A percentile compares a stretch with the other conserved stretches of the same genome.
These are phyloP conservation scores for Poecilia velifera DNA, from an alignment of 2,797 vertebrate species.

Conservation along the genomic window DNA sequence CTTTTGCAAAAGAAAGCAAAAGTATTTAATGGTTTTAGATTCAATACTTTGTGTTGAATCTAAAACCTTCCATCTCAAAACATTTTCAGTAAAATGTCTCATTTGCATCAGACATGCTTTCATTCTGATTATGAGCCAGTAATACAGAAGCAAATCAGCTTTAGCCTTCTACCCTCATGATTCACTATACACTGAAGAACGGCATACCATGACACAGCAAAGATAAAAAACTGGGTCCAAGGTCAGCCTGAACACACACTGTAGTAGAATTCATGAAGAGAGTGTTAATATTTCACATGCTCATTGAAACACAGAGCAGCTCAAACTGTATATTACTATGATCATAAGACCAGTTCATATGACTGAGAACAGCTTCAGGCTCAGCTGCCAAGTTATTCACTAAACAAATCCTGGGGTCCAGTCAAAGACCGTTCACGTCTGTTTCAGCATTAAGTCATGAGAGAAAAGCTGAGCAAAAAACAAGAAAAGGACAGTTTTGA, in stretches of 20 bases:
- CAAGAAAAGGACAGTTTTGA: background rate
- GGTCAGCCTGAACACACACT: background rate
- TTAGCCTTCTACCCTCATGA: background rate
- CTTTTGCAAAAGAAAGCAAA: too few relatives aligned
- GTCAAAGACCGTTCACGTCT: too few relatives aligned
- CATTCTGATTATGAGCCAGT: background rate
- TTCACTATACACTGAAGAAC: background rate
- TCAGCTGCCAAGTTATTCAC: constrained; percentile 25
- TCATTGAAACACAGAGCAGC: background rate
- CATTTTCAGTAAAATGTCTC: too few relatives aligned
- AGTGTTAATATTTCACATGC: background rate
- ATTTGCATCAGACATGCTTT: background rate
- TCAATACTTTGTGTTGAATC: too few relatives aligned
- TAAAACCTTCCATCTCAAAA: too few relatives aligned
- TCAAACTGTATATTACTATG: constrained; percentile 19
- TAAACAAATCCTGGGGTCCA: background rate
- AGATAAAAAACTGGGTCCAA: background rate
- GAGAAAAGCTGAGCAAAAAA: background rate
- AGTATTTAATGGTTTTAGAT: too few relatives aligned
- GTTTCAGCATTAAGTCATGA: background rate
- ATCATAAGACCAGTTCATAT: constrained; percentile 66
- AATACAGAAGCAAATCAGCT: background rate
- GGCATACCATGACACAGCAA: background rate
- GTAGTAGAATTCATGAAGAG: background rate
- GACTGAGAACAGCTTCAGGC: constrained; percentile 35